These are phyloP conservation scores for Ptychodera flava DNA, from an alignment of 35 echinoderm and acorn worm species.

Conservation along the genomic window DNA sequence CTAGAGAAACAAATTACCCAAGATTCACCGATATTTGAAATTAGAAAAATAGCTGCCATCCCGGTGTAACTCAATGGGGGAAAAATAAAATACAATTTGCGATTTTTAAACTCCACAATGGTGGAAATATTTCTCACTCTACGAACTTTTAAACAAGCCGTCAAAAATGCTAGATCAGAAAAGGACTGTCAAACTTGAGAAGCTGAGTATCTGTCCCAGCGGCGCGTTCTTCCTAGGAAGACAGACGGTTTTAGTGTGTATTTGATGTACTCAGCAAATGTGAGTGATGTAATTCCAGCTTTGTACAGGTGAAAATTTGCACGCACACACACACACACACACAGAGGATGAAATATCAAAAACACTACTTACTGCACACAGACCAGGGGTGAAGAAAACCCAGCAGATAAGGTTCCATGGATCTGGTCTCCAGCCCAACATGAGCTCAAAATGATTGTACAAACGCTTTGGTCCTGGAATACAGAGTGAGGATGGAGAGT, in stretches of 20 bases:
- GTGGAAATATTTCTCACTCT: too few species aligned
- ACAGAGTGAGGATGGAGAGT: not conserved
- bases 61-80: too few species aligned
- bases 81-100: too few species aligned
- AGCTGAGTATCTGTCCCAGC: not conserved
- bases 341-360: too few species aligned
- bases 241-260: not conserved
- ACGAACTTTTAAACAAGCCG: too few species aligned
- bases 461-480: slow-evolving; percentile 52
- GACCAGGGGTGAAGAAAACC: slow-evolving; percentile 57
- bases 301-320: not conserved
- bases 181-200: not conserved
- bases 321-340: too few species aligned
- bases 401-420: slow-evolving; percentile 51
- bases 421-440: slow-evolving; percentile 44
- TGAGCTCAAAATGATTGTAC: slow-evolving; percentile 48
- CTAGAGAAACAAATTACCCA: too few species aligned
- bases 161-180: too few species aligned
- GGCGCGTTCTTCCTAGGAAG: not conserved
- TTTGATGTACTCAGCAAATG: not conserved
- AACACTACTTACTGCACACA: slow-evolving; percentile 59
- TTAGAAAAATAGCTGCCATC: too few species aligned
- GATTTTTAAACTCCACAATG: too few species aligned
- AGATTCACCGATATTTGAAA: too few species aligned
- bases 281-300: not conserved